Base-by-base conservation (phyloP, 2,113 vertebrate genomes). In the Lonchura striata region DNA sequence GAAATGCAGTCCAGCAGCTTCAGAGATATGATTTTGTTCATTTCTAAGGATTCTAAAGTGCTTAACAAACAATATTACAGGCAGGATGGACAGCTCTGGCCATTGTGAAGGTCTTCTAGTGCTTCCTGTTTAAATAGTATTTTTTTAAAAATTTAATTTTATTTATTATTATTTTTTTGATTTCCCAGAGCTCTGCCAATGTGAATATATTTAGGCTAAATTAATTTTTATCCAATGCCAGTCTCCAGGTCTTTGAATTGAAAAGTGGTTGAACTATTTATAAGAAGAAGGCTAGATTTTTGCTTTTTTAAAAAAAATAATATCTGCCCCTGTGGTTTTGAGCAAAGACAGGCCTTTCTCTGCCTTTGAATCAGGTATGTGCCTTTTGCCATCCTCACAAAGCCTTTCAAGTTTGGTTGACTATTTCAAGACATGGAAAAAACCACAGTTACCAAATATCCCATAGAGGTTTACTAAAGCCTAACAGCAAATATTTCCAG, bases 401-500 rank as follows among this genome's bases (percentile, higher is more conserved):
- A 95, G 11, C 74, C 59, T 74, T 84, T 94, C 72, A 52, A 68
- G 61, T 82, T 75, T 57, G 61, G 70, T 92, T 0, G 1, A 76
- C 83, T 72, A 37, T 89, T 96, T 88, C 47, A 84, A 92, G 88
- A 64, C 11, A 0, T 86, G 92, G 96, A 96, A 96, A 95, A 93
- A 95, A 81, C 0, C 78, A 92, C 41, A 4, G 80, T 92, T 94
- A 93, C 86, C 80, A 88, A 97, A 94, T 95, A 82, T 84, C 93
- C 93, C 94, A 22, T 17, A 76, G 96, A 94, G 94, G 86, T 94
- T 95, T 97, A 39, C 77, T 96, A 89, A 95, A 95, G 78, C 69
- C 81, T 82, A 57, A 76, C 83, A 94, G 95, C 91, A 95, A 96
- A 79, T 89, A 82, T 97, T 96, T 96, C 95, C 95, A 79, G 89